Percentiles rank a stretch among this genome's conserved stretches.
phyloP scores from a whole-genome alignment of 2,888 invertebrate species.

The Nebria brevicollis region DNA sequence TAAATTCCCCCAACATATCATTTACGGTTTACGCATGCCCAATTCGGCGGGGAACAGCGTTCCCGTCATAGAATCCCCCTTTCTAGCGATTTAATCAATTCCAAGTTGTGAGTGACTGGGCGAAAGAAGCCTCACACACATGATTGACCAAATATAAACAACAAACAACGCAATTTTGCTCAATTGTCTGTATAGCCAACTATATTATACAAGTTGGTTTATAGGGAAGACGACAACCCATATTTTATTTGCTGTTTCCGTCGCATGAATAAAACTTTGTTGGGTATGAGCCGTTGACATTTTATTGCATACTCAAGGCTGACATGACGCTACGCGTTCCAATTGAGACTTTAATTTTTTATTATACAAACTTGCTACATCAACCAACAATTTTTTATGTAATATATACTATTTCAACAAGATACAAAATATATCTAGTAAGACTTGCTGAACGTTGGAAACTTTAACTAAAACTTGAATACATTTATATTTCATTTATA shows the following conservation, averaged over 20 bases:
- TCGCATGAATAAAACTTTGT: constrained; percentile 39
- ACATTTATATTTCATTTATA: no score
- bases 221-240: not conserved
- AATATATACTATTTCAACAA: not conserved
- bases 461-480: not conserved
- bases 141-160: constrained; percentile 47
- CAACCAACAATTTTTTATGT: not conserved
- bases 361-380: constrained; percentile 27
- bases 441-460: not conserved
- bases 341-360: constrained; percentile 43
- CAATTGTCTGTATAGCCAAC: constrained; percentile 26
- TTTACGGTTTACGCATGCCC: constrained; percentile 30
- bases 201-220: not conserved
- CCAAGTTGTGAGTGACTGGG: constrained; percentile 37
- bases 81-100: constrained; percentile 45
- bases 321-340: constrained; percentile 30
- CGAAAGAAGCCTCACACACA: constrained; percentile 39
- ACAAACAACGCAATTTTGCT: constrained; percentile 34
- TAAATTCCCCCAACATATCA: constrained; percentile 29
- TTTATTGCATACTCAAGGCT: constrained; percentile 32
- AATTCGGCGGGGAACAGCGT: not conserved
- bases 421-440: not conserved
- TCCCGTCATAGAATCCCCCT: constrained; percentile 12
- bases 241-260: constrained; percentile 39
- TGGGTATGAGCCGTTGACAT: constrained; percentile 38